Conservation (phyloP, 2,797 vertebrate genomes). For the Glossophaga mutica region DNA sequence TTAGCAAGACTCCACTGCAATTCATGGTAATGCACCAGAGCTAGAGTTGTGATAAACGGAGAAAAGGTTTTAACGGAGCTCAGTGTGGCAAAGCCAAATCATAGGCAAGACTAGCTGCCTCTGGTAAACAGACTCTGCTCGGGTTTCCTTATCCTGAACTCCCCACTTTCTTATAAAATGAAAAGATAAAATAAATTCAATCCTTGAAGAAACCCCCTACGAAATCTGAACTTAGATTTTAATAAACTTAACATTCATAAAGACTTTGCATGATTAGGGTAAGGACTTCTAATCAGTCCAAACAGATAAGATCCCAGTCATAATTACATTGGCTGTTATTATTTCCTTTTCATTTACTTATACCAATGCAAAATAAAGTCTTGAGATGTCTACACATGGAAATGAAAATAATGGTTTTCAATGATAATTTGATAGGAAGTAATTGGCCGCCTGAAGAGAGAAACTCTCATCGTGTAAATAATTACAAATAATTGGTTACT, state of each 20-base stretch:
- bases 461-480: slow-evolving; percentile 69
- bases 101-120: not conserved
- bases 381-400: slow-evolving; percentile 72
- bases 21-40: slow-evolving; percentile 52
- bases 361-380: slow-evolving; percentile 69
- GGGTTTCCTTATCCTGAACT: not conserved
- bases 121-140: not conserved
- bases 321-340: slow-evolving; percentile 71
- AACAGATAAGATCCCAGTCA: slow-evolving; percentile 68
- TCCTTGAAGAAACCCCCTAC: not conserved
- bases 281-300: slow-evolving; percentile 71
- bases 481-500: slow-evolving; percentile 75
- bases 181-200: slow-evolving; percentile 33
- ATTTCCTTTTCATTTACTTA: slow-evolving; percentile 72
- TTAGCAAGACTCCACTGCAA: slow-evolving; percentile 47
- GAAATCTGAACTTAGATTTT: slow-evolving; percentile 54
- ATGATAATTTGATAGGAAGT: slow-evolving; percentile 75
- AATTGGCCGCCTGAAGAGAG: slow-evolving; percentile 77
- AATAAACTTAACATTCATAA: slow-evolving; percentile 69
- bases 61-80: slow-evolving; percentile 44
- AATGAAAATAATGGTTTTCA: slow-evolving; percentile 76
- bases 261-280: slow-evolving; percentile 66
- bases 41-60: slow-evolving; percentile 54
- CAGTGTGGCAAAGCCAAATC: not conserved
- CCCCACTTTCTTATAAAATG: not conserved